Base-by-base conservation (phyloP, 1,140 invertebrate genomes). In the Lasioglossum baleicum region DNA sequence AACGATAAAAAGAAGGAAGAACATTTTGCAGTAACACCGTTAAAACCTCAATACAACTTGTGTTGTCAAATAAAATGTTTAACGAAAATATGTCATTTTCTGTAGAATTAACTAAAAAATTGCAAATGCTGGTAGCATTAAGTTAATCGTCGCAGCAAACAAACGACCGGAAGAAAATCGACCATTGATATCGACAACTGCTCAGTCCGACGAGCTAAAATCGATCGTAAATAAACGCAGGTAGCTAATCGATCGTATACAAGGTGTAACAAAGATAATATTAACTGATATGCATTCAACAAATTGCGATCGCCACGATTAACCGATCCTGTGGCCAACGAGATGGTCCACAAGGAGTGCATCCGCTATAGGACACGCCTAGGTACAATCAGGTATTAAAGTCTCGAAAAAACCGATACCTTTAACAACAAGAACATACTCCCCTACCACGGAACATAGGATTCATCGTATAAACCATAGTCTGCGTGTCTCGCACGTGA, bases 201-300 rank as follows among this genome's bases (percentile, higher is more conserved):
- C 13, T 7, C 8, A 44, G 20, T 60, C 7, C 17, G 53, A 60
- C 22, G 2, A 35, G 66, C 17, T n/a, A 10, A 6, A 8, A 42
- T 40, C 44, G 7, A 58, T n/a, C 53, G 8, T 7, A 26, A 67
- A 67, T 2, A 70, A 26, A 53, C 7, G 51, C 35, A 73, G 65
- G 51, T 72, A 65, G 44, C 40, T 65, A 31, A n/a, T 64, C 42
- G 2, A 64, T 64, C n/a, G 68, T 71, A 53, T 56, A 65, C 42
- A 69, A 7, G 13, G 53, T 42, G 65, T 20, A 72, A 65, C 48
- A 58, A 58, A 65, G 22, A 22, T 20, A 73, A 58, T 44, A 40
- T 35, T 65, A 79, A 79, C 42, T 56, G 69, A 78, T 78, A 78
- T 73, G 76, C 61, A 44, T 73, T 58, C 20, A 72, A 79, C 76